A percentile compares a stretch with the other conserved stretches of the same genome.
Evolutionary conservation across 2,888 invertebrate species (phyloP).

Genomic region (Smittia aterrima): DNA sequence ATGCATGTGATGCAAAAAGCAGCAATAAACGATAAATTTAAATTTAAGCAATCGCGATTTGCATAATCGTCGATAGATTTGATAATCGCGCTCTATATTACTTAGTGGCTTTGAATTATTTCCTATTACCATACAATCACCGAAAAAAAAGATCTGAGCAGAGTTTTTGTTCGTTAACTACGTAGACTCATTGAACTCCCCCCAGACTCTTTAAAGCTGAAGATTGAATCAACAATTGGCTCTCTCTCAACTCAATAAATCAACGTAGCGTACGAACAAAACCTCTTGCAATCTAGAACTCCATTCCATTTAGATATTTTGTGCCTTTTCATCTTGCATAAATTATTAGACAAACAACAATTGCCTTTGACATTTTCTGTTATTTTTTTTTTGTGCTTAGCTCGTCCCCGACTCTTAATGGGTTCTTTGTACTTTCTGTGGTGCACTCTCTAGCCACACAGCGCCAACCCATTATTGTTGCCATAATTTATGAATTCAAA

Average conservation of each 20-base stretch:
- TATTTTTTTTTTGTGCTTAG: not conserved
- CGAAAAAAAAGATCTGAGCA: slow-evolving; percentile 21
- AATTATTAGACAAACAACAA: slow-evolving; percentile 34
- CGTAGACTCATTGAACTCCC: too few species aligned
- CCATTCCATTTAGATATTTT: not conserved
- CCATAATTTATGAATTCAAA: slow-evolving; percentile 22
- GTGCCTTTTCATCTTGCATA: slow-evolving; percentile 7
- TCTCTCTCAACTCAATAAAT: too few species aligned
- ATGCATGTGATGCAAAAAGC: slow-evolving; percentile 1
- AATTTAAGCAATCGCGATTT: slow-evolving; percentile 33
- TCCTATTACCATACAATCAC: slow-evolving; percentile 27
- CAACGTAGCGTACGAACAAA: not conserved
- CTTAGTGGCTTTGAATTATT: not conserved
- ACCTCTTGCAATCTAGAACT: too few species aligned
- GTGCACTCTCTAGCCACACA: not conserved
- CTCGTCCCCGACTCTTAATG: not conserved
- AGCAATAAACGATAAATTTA: slow-evolving; percentile 4
- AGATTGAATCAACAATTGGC: too few species aligned
- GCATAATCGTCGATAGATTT: slow-evolving; percentile 29
- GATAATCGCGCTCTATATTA: slow-evolving; percentile 5
- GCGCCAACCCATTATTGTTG: not conserved
- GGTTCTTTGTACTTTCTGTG: slow-evolving; percentile 25
- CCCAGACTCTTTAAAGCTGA: too few species aligned
- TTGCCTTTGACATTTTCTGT: slow-evolving; percentile 37
- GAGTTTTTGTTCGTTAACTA: too few species aligned